phyloP scores from a whole-genome alignment of 2,113 vertebrate species.

The Mystacornis crossleyi region DNA sequence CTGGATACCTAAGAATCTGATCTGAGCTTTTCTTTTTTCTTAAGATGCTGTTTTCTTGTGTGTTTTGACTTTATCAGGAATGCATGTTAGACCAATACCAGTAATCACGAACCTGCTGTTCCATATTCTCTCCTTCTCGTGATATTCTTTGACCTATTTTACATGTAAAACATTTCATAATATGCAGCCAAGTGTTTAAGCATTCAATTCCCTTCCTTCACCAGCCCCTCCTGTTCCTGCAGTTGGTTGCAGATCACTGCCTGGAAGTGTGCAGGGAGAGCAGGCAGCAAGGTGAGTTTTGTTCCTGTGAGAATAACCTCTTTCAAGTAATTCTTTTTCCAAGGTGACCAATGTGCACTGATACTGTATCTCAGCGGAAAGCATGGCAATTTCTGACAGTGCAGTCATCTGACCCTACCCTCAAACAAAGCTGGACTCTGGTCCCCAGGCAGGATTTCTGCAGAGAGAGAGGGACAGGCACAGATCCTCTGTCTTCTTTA shows the following conservation, averaged over 20 bases:
- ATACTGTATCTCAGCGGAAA: background rate
- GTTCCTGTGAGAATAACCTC: conserved; percentile 3
- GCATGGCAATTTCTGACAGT: background rate
- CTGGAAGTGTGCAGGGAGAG: background rate
- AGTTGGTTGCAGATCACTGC: conserved; percentile 2
- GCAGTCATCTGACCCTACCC: background rate
- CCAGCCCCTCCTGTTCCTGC: background rate
- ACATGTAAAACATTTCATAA: background rate
- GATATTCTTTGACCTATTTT: conserved; percentile 6
- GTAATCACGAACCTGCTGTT: background rate
- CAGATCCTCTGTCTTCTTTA: background rate
- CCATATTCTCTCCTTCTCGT: background rate
- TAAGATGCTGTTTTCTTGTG: background rate
- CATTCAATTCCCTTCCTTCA: background rate
- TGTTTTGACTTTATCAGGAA: background rate
- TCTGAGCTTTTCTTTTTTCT: background rate
- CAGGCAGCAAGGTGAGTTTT: background rate
- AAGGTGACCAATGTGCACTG: conserved; percentile 15
- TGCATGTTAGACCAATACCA: background rate
- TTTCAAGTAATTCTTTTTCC: conserved; percentile 27
- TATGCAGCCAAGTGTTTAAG: conserved; percentile 2
- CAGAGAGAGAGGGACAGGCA: background rate
- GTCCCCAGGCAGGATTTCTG: background rate
- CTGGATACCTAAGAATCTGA: background rate
- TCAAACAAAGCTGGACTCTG: background rate